Percentiles rank a stretch among this genome's conserved stretches.
Conservation (phyloP, 2,888 invertebrate species). For the Halictus quadricinctus region DNA sequence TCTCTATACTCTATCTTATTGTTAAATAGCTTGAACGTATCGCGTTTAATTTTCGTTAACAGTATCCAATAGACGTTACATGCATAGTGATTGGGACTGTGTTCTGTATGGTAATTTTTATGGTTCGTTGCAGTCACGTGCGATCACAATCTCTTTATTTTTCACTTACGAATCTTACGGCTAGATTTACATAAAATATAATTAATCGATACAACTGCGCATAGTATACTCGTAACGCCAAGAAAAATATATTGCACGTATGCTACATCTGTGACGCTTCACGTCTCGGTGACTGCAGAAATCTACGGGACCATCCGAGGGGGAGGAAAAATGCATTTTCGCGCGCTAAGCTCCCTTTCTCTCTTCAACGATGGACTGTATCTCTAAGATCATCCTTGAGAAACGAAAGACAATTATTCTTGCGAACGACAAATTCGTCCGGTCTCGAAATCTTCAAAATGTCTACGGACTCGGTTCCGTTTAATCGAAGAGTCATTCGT, state of each 20-base stretch:
- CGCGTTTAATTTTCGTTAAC: too few relatives aligned
- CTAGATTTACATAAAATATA: slow-evolving; percentile 70
- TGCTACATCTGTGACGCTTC: slow-evolving; percentile 53
- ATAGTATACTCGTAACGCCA: slow-evolving; percentile 56
- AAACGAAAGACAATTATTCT: slow-evolving; percentile 18
- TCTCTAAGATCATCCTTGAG: not conserved
- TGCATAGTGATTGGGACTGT: not conserved
- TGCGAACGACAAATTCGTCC: not conserved
- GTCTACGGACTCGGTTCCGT: not conserved
- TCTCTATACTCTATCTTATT: too few relatives aligned
- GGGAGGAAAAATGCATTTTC: slow-evolving; percentile 1
- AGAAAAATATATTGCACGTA: slow-evolving; percentile 68
- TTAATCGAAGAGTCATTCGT: not conserved
- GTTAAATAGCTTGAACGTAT: too few relatives aligned
- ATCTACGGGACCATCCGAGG: slow-evolving; percentile 8
- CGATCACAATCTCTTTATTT: slow-evolving; percentile 62
- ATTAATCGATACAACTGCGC: slow-evolving; percentile 63
- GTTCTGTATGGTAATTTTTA: not conserved
- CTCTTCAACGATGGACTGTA: not conserved
- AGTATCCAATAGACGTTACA: not conserved
- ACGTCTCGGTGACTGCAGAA: slow-evolving; percentile 33
- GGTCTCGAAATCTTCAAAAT: not conserved
- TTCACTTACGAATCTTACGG: slow-evolving; percentile 63
- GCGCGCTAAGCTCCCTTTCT: slow-evolving; percentile 13
- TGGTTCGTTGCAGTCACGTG: not conserved